These are phyloP conservation scores for Embidobia sp. DNA, from an alignment of 2,888 invertebrate species.

Conservation along the genomic window DNA sequence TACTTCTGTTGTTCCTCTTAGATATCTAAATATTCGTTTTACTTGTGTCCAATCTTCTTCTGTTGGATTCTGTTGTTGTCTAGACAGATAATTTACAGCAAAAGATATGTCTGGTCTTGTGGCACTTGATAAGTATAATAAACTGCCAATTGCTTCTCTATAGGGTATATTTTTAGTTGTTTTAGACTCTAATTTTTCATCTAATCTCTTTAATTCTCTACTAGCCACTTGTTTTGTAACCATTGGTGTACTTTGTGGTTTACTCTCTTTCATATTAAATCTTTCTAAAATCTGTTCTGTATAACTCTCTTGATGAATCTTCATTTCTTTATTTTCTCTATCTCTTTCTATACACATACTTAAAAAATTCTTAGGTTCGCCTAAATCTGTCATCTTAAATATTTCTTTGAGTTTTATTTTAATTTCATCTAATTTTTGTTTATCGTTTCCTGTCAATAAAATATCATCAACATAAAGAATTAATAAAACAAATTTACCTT, in stretches of 20 bases:
- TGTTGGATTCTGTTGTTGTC: constrained; percentile 57
- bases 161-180: background rate
- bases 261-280: constrained; percentile 42
- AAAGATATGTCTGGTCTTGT: constrained; percentile 60
- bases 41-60: background rate
- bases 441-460: constrained; percentile 58
- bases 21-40: background rate
- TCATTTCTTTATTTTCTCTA: constrained; percentile 43
- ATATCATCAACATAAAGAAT: constrained; percentile 19
- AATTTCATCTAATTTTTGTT: constrained; percentile 54
- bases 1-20: background rate
- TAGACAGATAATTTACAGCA: constrained; percentile 53
- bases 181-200: background rate
- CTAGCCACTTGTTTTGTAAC: background rate
- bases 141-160: constrained; percentile 6
- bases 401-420: constrained; percentile 41
- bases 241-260: constrained; percentile 15
- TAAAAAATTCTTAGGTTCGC: constrained; percentile 5
- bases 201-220: background rate
- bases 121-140: constrained; percentile 4
- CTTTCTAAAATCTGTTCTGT: constrained; percentile 30
- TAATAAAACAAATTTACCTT: background rate
- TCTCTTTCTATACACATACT: background rate
- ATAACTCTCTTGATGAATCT: constrained; percentile 26
- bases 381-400: constrained; percentile 64